phyloP scores from a whole-genome alignment of 2,888 invertebrate species.

The Lasioglossum calceatum region DNA sequence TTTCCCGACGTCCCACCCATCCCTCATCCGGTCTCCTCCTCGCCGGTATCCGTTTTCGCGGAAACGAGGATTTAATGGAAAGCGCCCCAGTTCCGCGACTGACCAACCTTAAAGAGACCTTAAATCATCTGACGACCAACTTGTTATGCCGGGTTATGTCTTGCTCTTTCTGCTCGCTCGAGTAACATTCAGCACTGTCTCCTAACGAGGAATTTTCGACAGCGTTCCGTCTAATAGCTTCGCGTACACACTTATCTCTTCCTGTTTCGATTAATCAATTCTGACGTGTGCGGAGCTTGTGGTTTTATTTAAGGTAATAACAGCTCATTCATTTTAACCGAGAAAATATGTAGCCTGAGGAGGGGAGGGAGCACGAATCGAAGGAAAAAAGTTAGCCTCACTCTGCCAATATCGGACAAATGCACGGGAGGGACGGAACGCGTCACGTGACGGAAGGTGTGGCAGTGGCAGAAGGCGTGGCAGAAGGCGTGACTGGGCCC shows the following conservation, averaged over 20 bases:
- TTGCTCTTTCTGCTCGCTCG: slow-evolving; percentile 13
- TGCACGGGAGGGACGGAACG: no score
- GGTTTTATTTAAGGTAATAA: not conserved
- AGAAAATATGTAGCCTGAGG: no score
- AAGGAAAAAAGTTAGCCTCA: no score
- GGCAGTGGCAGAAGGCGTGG: no score
- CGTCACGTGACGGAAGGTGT: no score
- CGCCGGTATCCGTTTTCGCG: slow-evolving; percentile 54
- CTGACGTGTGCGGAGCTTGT: not conserved
- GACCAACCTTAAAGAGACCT: slow-evolving; percentile 65
- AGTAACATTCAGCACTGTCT: slow-evolving; percentile 16
- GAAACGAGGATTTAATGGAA: slow-evolving; percentile 72
- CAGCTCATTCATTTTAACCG: no score
- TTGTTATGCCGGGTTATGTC: slow-evolving; percentile 50
- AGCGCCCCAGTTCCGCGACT: slow-evolving; percentile 59
- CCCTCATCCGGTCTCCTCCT: slow-evolving; percentile 10
- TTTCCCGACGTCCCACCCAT: slow-evolving; percentile 21
- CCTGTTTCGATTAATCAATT: not conserved
- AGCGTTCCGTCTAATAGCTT: not conserved
- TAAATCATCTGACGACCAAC: slow-evolving; percentile 66
- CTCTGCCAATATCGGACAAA: no score
- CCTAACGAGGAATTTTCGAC: slow-evolving; percentile 25
- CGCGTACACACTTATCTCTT: not conserved
- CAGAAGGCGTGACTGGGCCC: no score
- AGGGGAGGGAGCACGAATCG: no score